These are phyloP conservation scores for Zoroaster sp. DNA, from an alignment of 53 echinoderm and acorn worm species.

Conservation along the genomic window DNA sequence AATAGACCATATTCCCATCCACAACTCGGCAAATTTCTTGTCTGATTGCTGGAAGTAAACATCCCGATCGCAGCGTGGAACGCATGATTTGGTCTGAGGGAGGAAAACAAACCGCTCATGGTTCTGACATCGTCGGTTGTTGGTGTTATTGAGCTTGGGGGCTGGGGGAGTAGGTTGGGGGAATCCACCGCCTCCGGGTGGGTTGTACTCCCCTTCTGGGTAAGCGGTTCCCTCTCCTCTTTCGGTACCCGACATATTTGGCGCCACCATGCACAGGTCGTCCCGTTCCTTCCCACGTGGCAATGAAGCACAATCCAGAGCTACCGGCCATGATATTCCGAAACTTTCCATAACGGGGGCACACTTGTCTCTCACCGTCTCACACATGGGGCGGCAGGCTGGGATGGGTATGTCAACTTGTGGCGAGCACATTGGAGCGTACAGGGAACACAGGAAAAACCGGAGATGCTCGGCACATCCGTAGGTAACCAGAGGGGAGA, in stretches of 20 bases:
- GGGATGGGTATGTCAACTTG: conserved; percentile 90
- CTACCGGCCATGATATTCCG: conserved; percentile 81
- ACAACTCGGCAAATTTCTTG: conserved; percentile 90
- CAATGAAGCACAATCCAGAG: conserved; percentile 83
- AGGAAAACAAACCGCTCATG: conserved; percentile 77
- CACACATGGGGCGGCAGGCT: conserved; percentile 95
- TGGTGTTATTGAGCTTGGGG: conserved; percentile 1
- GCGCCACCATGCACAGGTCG: conserved; percentile 95
- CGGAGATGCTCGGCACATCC: conserved; percentile 90
- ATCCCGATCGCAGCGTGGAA: conserved; percentile 86
- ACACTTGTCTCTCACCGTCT: conserved; percentile 81
- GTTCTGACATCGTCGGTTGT: conserved; percentile 59
- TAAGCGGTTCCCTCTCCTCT: background rate
- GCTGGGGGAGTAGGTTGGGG: conserved; percentile 7
- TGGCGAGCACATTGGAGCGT: conserved; percentile 94
- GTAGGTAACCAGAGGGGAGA: conserved; percentile 85
- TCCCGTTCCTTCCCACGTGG: conserved; percentile 69
- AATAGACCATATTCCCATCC: conserved; percentile 99
- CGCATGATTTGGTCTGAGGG: conserved; percentile 78
- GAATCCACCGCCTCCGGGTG: background rate
- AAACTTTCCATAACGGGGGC: conserved; percentile 92
- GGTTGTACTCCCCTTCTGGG: background rate
- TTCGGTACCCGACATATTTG: conserved; percentile 65
- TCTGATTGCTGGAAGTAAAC: conserved; percentile 85
- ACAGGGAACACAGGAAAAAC: conserved; percentile 91